These are phyloP conservation scores for Cephalophus harveyi DNA, from an alignment of 2,113 vertebrate genomes.

Conservation along the genomic window DNA sequence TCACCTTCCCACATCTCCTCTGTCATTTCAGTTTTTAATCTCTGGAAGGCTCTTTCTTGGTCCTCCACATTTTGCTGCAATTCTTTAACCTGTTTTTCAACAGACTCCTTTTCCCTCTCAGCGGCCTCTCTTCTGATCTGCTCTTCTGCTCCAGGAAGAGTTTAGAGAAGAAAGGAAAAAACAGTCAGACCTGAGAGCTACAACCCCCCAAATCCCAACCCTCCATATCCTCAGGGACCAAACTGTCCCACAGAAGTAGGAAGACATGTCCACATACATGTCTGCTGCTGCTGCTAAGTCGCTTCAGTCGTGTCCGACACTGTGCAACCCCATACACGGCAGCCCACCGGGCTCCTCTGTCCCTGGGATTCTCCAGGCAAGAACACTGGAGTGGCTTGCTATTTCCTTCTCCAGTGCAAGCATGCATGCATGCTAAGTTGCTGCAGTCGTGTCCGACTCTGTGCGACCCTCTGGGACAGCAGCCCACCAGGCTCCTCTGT, in stretches of 20 bases:
- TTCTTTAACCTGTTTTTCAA: neutral
- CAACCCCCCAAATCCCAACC: neutral
- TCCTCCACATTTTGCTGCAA: neutral
- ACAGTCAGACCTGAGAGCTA: neutral
- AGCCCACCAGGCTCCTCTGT: neutral
- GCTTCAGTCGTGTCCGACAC: fast-evolving
- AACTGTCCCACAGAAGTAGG: neutral
- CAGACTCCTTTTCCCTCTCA: neutral
- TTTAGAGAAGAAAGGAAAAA: neutral
- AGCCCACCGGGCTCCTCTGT: neutral
- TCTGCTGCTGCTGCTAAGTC: neutral
- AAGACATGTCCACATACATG: neutral
- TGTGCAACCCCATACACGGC: fast-evolving
- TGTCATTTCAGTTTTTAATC: neutral
- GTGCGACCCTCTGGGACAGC: neutral
- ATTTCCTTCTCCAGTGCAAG: neutral
- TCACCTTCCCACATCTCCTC: neutral
- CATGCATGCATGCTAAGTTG: neutral
- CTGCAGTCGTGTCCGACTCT: neutral
- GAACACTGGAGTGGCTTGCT: neutral
- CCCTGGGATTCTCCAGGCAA: neutral
- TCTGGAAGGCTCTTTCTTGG: neutral
- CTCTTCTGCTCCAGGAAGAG: neutral
- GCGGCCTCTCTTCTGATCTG: neutral
- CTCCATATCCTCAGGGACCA: neutral